Evolutionary conservation across 2,797 vertebrate genomes (phyloP), one percentile per base, ranked within the genome.

Genomic region (Pteropus rufus): DNA sequence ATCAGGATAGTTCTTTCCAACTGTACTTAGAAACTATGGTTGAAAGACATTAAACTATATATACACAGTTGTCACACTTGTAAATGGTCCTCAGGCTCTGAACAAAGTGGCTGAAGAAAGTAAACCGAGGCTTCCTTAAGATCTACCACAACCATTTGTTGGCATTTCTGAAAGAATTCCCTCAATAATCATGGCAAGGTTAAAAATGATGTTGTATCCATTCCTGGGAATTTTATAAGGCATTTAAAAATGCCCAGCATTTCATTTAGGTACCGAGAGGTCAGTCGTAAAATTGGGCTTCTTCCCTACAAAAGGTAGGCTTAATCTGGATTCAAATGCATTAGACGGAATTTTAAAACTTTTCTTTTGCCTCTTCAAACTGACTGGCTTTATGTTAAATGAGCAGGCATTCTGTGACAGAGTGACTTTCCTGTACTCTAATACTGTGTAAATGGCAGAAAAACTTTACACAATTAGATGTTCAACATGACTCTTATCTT

Each of bases 131-230:
- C 8, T 79, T 76, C 41, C 80, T 64, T 77, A 62, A 80, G 34
- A 2, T 84, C 19, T 67, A n/a, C 12, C 29, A 6, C 82, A 82
- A 65, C 49, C 49, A 31, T 36, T 26, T 4, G 3, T 16, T 77
- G 83, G 31, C 18, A 60, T 70, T 91, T 84, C 29, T 62, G n/a
- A 76, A 54, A 67, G 31, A 95, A 85, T 77, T 70, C 18, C 10
- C 56, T 87, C 21, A 31, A 58, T 82, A 93, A 77, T 56, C 19
- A 69, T 31, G 77, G 31, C 1, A 58, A 82, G 6, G 9, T 58
- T 94, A 89, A 96, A 90, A 94, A 83, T 84, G 34, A 77, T 80
- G 69, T 15, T 60, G 31, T 46, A n/a, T 67, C 12, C 26, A 67
- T 91, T 96, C 31, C 67, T 88, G 58, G 56, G n/a, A 70, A 24